phyloP scores from a whole-genome alignment of 2,113 vertebrate genomes.

The rat (Rattus norvegicus) region GRCr8 NC_086029.1:93117501-93118000 shows the following conservation, averaged over 20 bases:
- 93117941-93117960: not conserved
- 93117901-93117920: not conserved
- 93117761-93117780: slow-evolving; percentile 38
- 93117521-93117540: not conserved
- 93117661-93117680: not conserved
- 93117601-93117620: slow-evolving; percentile 44
- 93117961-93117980: not conserved
- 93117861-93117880: not conserved
- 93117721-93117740: slow-evolving; percentile 35
- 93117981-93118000: not conserved
- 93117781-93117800: not conserved
- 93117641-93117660: not conserved
- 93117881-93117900: not conserved
- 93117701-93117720: not conserved
- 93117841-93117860: slow-evolving; percentile 20
- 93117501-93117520: slow-evolving; percentile 18
- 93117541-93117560: not conserved
- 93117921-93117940: not conserved
- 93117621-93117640: not conserved
- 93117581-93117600: not conserved
- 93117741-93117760: slow-evolving; percentile 14
- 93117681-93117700: not conserved
- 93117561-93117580: not conserved
- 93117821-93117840: not conserved
- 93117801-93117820: slow-evolving; percentile 21